These are phyloP conservation scores for Ochropacha duplaris DNA, from an alignment of 2,888 invertebrate species.

Conservation along the genomic window DNA sequence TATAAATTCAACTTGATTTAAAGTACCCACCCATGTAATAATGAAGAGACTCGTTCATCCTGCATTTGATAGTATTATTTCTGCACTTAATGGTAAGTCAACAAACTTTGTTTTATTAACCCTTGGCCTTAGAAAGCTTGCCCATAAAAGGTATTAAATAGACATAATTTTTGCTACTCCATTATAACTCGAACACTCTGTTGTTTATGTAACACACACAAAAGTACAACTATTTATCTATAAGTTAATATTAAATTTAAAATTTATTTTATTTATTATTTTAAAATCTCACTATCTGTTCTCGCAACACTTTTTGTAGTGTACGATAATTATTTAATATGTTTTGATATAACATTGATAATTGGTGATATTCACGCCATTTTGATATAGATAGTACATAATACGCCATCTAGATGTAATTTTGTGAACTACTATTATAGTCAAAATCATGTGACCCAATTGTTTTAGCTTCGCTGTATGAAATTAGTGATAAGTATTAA, in stretches of 20 bases:
- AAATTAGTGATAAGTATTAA: no score
- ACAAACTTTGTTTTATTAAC: no score
- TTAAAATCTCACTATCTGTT: conserved; percentile 69
- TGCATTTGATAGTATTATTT: no score
- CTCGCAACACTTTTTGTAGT: conserved; percentile 36
- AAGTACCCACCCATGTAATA: conserved; percentile 33
- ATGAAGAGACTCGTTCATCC: conserved; percentile 9
- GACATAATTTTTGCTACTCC: conserved; percentile 7
- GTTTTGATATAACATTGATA: not conserved
- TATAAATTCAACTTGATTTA: conserved; percentile 66
- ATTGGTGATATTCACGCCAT: not conserved
- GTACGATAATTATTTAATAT: not conserved
- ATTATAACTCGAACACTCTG: conserved; percentile 23
- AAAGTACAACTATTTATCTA: conserved; percentile 20
- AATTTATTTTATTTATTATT: conserved; percentile 34
- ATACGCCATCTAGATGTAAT: not conserved
- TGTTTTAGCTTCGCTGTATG: not conserved
- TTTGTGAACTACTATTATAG: not conserved
- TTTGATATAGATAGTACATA: not conserved
- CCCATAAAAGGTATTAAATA: no score
- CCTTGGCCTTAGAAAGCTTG: no score
- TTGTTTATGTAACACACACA: conserved; percentile 15
- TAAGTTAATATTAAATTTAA: conserved; percentile 24
- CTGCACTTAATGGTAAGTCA: no score
- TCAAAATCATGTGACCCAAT: not conserved